Conservation (phyloP, 2,888 invertebrate species). For the Leptinotarsa tumamoca region DNA sequence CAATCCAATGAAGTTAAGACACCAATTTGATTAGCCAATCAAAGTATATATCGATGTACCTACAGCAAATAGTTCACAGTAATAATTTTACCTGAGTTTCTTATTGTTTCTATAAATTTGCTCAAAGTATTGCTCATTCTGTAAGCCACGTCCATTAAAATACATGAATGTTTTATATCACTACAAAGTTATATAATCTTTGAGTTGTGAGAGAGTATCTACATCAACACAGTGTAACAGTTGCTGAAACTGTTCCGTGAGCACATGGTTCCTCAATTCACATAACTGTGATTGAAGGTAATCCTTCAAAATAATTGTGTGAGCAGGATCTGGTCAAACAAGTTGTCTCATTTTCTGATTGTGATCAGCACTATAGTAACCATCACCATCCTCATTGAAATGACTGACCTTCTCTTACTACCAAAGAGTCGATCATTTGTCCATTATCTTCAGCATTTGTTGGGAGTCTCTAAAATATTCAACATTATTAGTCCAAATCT, state of each 20-base stretch:
- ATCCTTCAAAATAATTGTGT: conserved; percentile 79
- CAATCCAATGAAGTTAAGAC: no score
- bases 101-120: no score
- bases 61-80: no score
- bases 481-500: conserved; percentile 80
- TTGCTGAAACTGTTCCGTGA: conserved; percentile 80
- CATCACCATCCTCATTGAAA: conserved; percentile 71
- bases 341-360: conserved; percentile 78
- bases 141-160: not conserved
- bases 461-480: conserved; percentile 80
- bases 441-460: conserved; percentile 76
- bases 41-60: no score
- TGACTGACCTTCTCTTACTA: conserved; percentile 62
- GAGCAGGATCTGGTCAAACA: conserved; percentile 81
- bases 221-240: conserved; percentile 79
- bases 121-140: no score
- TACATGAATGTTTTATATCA: conserved; percentile 10
- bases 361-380: conserved; percentile 76
- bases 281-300: conserved; percentile 79
- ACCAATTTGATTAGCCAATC: no score
- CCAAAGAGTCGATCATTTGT: conserved; percentile 62
- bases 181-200: conserved; percentile 68
- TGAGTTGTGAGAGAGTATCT: conserved; percentile 73
- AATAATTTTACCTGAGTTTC: no score
- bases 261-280: conserved; percentile 79